Evolutionary conservation across 2,797 vertebrate species (phyloP).

Genomic region (Taeniopygia guttata): DNA sequence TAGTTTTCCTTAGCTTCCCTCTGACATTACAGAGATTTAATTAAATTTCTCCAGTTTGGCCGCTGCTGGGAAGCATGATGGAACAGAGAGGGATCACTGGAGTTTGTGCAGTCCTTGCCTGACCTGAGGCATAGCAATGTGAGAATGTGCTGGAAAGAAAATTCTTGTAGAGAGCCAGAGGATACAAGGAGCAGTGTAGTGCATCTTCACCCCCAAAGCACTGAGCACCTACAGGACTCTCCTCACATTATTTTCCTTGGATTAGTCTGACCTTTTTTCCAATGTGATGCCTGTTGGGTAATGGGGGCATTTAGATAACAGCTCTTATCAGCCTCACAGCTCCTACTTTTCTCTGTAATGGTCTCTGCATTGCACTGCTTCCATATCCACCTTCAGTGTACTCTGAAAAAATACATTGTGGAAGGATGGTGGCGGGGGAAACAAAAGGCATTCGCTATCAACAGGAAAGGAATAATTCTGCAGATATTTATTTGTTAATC

Average conservation of each 20-base stretch:
- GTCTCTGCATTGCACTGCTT: background rate
- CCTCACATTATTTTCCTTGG: background rate
- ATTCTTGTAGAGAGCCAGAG: background rate
- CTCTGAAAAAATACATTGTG: background rate
- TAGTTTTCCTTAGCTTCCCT: background rate
- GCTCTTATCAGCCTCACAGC: background rate
- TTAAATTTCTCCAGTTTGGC: background rate
- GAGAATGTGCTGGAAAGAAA: background rate
- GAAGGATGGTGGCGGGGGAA: background rate
- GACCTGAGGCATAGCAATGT: background rate
- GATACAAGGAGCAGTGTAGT: background rate
- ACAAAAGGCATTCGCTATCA: background rate
- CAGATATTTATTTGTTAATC: background rate
- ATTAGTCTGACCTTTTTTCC: background rate
- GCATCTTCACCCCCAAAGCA: background rate
- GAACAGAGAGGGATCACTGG: background rate
- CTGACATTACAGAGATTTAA: background rate
- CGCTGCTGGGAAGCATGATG: fast-evolving
- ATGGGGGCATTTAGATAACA: background rate
- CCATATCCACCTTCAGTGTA: background rate
- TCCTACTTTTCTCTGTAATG: background rate
- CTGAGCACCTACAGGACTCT: background rate
- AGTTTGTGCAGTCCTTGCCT: background rate
- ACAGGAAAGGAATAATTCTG: background rate
- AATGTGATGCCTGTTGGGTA: background rate